Percentiles rank a stretch among this genome's conserved stretches.
phyloP scores from a whole-genome alignment of 2,113 vertebrate species.

The Petroica traversi region DNA sequence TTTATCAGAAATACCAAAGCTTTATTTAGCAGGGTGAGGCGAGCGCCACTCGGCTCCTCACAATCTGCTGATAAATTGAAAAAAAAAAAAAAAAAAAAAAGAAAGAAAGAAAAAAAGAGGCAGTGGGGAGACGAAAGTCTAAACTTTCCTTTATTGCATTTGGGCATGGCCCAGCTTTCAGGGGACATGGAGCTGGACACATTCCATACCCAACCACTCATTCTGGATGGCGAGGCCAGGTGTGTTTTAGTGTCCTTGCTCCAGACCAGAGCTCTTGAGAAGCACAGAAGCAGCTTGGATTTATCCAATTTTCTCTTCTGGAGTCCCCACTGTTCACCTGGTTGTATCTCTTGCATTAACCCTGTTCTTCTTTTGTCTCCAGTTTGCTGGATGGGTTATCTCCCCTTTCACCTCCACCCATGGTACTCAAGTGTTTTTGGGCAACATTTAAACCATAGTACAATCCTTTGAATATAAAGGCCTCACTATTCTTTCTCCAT shows the following conservation, averaged over 20 bases:
- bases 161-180: not conserved
- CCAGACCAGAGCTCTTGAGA: not conserved
- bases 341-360: not conserved
- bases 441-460: not conserved
- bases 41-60: conserved; percentile 84
- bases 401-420: not conserved
- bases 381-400: not conserved
- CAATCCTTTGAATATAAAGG: not conserved
- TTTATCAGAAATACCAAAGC: conserved; percentile 99
- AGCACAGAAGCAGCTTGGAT: not conserved
- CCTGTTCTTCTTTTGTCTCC: not conserved
- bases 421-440: not conserved
- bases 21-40: conserved; percentile 98
- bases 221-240: not conserved
- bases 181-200: not conserved
- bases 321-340: not conserved
- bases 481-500: not conserved
- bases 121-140: conserved; percentile 37
- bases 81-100: conserved; percentile 74
- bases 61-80: conserved; percentile 94
- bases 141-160: not conserved
- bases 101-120: conserved; percentile 40
- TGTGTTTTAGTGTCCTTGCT: not conserved
- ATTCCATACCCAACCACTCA: accelerated
- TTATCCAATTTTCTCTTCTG: not conserved